Percentiles rank a stretch among this genome's conserved stretches.
These are phyloP conservation scores for Epinotia ramella DNA, from an alignment of 2,888 invertebrate species.

Conservation along the genomic window DNA sequence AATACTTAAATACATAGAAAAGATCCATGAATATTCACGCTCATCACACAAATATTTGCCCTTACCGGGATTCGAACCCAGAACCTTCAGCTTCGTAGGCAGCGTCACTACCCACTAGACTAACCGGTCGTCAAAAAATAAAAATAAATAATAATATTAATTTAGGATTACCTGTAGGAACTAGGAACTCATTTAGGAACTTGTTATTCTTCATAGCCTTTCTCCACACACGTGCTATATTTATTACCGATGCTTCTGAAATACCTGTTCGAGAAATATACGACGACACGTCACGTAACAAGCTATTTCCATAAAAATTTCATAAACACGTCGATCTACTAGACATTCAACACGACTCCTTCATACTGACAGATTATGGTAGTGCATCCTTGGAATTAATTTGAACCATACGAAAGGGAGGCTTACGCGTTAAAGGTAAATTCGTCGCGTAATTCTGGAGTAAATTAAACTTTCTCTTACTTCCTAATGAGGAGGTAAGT, in stretches of 20 bases:
- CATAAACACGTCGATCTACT: conserved; percentile 30
- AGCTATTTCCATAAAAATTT: conserved; percentile 36
- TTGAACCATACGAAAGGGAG: conserved; percentile 16
- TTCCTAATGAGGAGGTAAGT: conserved; percentile 12
- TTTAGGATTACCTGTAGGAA: no score
- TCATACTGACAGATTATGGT: conserved; percentile 4
- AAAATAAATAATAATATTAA: no score
- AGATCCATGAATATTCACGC: no score
- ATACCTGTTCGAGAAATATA: neutral
- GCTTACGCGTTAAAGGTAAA: conserved; percentile 1
- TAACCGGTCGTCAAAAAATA: no score
- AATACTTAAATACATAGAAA: no score
- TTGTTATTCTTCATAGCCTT: neutral
- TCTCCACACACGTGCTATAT: neutral
- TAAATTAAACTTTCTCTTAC: conserved; percentile 30
- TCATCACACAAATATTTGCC: no score
- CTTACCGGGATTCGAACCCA: no score
- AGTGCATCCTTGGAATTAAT: conserved; percentile 26
- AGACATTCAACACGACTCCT: conserved; percentile 16
- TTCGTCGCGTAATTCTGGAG: conserved; percentile 17
- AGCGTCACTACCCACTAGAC: no score
- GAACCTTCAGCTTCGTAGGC: no score
- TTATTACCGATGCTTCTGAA: neutral
- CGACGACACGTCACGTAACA: neutral
- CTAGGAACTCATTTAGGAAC: no score